Evolutionary conservation across 2,888 invertebrate genomes (phyloP), one percentile per base, ranked within the genome.

Genomic region (Hirudinaria manillensis): DNA sequence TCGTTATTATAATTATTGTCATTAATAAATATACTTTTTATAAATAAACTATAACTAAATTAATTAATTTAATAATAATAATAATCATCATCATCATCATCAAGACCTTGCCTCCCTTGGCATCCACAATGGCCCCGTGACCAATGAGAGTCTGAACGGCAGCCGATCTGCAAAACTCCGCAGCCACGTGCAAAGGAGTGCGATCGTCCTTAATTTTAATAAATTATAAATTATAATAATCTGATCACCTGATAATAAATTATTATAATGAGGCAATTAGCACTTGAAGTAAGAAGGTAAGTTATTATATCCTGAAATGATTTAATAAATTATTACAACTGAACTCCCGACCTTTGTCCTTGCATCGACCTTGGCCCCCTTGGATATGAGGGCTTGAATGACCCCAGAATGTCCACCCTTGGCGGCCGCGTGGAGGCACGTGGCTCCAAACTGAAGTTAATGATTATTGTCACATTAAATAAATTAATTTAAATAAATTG

Each of bases 361-460:
- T 66, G 94, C 92, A 84, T 97, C 95, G 0, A 98, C 97, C 86
- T 93, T 92, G 85, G 98, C 98, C 70, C 98, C 98, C 85, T 96
- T 94, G 83, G 93, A 93, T 76, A 99, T 88, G 65, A 99, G 87
- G 0, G 97, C 94, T 85, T 94, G 95, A 83, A 98, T 96, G 83
- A 98, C 97, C 38, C 95, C 94, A 6, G 95, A 94, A 84, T 98
- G 97, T 0, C 99, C 99, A 82, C 94, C 94, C 82, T 92, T 90
- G 19, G 98, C 97, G 0, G 99, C 99, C 0, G 96, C 95, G 86
- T 99, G 99, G 79, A 99, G 93, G 84, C 97, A 96, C 77, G 98
- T 89, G 0, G 98, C 98, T 36, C 99, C 99, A 81, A 90, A 91
- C 92, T 92, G 77, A 6, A 79, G 29, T 13, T 16, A n/a, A 7